Conservation (phyloP, 2,797 vertebrate species). For the Sarcoramphus papa region DNA sequence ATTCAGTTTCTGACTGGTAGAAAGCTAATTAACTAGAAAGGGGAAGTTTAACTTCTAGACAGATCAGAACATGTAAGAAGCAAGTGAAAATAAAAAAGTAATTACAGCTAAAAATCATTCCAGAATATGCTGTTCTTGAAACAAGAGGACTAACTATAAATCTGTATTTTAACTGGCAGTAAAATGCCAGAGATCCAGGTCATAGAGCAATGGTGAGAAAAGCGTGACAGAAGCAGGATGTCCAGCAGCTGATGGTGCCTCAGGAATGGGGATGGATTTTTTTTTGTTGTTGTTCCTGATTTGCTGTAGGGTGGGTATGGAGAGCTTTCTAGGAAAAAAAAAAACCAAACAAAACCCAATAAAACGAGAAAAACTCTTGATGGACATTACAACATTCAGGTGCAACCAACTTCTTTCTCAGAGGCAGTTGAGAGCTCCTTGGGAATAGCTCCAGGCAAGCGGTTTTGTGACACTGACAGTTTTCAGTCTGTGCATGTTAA, state of each 20-base stretch:
- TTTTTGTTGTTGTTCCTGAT: not conserved
- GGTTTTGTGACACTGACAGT: not conserved
- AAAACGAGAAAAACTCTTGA: not conserved
- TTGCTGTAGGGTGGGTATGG: not conserved
- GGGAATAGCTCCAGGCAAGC: not conserved
- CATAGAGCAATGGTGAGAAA: not conserved
- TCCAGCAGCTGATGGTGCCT: not conserved
- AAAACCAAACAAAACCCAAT: not conserved
- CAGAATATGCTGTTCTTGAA: not conserved
- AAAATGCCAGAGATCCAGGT: not conserved
- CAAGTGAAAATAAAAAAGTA: not conserved
- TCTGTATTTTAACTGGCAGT: not conserved
- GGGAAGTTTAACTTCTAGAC: not conserved
- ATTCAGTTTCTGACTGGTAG: not conserved
- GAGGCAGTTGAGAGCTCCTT: not conserved
- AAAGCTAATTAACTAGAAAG: not conserved
- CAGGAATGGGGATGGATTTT: not conserved
- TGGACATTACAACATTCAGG: not conserved
- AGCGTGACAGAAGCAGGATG: not conserved
- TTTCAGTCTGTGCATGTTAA: not conserved
- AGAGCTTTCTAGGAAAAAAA: not conserved
- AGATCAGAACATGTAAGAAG: not conserved
- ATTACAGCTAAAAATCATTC: not conserved
- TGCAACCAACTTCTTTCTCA: not conserved
- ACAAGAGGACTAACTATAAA: not conserved